These are phyloP conservation scores for Delia radicum DNA, from an alignment of 1,140 invertebrate genomes.

Conservation along the genomic window DNA sequence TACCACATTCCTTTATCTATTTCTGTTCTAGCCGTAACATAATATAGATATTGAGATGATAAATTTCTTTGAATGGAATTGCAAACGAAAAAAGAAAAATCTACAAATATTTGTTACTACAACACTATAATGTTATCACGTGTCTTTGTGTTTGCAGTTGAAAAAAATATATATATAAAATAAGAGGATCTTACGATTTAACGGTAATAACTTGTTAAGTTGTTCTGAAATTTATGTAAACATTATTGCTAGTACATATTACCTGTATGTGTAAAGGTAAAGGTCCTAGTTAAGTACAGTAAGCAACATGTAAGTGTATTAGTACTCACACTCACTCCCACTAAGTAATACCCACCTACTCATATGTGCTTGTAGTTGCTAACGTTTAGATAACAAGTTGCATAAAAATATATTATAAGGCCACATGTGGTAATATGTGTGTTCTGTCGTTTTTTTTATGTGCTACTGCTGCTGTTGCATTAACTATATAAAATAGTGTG, in stretches of 20 bases:
- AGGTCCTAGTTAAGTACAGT: background rate
- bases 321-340: background rate
- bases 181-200: slow-evolving; percentile 5
- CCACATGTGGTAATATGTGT: background rate
- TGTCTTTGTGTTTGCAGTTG: background rate
- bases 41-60: background rate
- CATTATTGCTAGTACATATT: slow-evolving; percentile 18
- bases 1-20: too few species aligned
- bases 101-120: background rate
- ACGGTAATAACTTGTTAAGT: slow-evolving; percentile 23
- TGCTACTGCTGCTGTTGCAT: background rate
- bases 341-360: too few species aligned
- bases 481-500: background rate
- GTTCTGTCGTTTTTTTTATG: background rate
- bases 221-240: slow-evolving; percentile 10
- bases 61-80: background rate
- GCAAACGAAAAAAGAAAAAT: background rate
- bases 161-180: background rate
- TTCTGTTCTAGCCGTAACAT: too few species aligned
- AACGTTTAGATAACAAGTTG: too few species aligned
- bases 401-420: too few species aligned
- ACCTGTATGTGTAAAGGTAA: background rate
- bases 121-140: background rate
- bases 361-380: too few species aligned
- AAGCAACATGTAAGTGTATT: background rate